phyloP scores from a whole-genome alignment of 2,113 vertebrate genomes.

The Oryzias celebensis region DNA sequence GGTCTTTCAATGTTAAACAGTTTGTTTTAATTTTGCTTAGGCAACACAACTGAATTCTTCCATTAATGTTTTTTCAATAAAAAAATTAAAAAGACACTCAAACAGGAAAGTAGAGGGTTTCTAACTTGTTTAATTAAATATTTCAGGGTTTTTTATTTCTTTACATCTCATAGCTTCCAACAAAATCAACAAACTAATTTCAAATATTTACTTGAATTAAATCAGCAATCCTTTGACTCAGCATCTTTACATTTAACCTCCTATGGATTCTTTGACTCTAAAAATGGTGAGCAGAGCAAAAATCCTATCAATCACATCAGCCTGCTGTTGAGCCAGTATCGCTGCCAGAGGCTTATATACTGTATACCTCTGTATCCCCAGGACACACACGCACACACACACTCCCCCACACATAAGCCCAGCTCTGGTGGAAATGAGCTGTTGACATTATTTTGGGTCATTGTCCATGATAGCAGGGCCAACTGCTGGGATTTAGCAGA shows the following conservation, averaged over 20 bases:
- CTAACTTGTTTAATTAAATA: neutral
- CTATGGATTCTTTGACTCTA: neutral
- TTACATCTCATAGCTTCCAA: neutral
- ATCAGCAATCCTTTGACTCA: neutral
- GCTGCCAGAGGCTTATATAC: neutral
- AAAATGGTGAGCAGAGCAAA: neutral
- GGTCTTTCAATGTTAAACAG: no score
- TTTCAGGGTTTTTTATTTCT: neutral
- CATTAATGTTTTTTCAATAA: neutral
- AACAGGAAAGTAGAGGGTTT: neutral
- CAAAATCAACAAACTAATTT: neutral
- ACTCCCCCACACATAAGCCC: conserved; percentile 26
- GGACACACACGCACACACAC: conserved; percentile 12
- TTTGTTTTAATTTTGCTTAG: no score
- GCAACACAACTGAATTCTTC: no score
- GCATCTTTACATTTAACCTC: neutral
- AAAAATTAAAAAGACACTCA: neutral
- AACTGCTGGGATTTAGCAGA: conserved; percentile 87
- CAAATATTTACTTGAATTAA: neutral
- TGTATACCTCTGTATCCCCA: neutral
- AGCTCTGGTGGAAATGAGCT: conserved; percentile 87
- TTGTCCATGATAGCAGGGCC: conserved; percentile 83
- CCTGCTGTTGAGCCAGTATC: neutral
- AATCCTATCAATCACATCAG: neutral
- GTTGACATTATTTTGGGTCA: conserved; percentile 93